phyloP scores from a whole-genome alignment of 30 jellyfish, hydroid and myxozoan species.

The Mastigias papua region DNA sequence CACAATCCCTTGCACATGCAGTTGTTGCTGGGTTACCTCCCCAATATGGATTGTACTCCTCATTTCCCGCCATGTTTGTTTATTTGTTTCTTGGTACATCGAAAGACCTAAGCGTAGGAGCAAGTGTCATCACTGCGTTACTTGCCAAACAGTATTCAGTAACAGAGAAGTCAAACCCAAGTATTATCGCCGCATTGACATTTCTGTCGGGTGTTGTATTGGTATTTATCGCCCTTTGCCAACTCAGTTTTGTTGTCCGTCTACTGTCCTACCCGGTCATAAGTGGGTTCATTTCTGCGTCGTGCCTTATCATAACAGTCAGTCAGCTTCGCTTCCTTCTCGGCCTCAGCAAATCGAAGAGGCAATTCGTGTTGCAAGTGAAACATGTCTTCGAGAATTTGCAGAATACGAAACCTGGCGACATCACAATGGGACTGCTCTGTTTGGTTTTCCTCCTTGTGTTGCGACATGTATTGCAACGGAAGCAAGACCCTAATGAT shows the following conservation, averaged over 20 bases:
- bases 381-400: slow-evolving; percentile 60
- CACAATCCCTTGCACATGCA: slow-evolving; percentile 87
- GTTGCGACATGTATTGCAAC: slow-evolving; percentile 26
- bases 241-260: slow-evolving; percentile 82
- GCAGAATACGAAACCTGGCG: slow-evolving; percentile 75
- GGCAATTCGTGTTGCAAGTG: slow-evolving; percentile 39
- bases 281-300: slow-evolving; percentile 94
- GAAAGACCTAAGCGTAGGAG: slow-evolving; percentile 83
- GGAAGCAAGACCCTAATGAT: slow-evolving; percentile 1
- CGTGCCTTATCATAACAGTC: slow-evolving; percentile 71
- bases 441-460: slow-evolving; percentile 45
- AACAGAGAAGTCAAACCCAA: slow-evolving; percentile 41
- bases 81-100: slow-evolving; percentile 84
- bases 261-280: slow-evolving; percentile 82
- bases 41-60: slow-evolving; percentile 83
- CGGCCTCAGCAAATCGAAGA: slow-evolving; percentile 77
- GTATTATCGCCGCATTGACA: slow-evolving; percentile 80
- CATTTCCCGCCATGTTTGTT: slow-evolving; percentile 78
- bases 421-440: slow-evolving; percentile 70
- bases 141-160: slow-evolving; percentile 69
- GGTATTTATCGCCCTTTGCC: slow-evolving; percentile 70
- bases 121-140: slow-evolving; percentile 86
- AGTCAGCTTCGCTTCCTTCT: slow-evolving; percentile 79
- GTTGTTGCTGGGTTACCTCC: slow-evolving; percentile 83
- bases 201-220: slow-evolving; percentile 73